These are phyloP conservation scores for Ophion costatus DNA, from an alignment of 2,888 invertebrate genomes.

Conservation along the genomic window DNA sequence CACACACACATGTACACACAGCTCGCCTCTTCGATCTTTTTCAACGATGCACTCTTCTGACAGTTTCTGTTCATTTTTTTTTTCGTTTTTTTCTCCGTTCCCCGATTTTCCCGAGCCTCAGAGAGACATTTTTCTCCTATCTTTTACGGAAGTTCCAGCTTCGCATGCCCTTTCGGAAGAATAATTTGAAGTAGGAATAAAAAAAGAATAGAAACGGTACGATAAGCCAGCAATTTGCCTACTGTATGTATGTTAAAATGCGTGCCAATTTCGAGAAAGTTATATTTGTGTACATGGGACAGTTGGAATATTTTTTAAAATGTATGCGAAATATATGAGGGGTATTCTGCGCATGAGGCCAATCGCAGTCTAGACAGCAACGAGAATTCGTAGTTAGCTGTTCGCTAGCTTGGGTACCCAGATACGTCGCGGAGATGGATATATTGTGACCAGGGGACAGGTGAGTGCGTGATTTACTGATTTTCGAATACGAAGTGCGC, in stretches of 20 bases:
- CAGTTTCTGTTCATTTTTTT: slow-evolving; percentile 1
- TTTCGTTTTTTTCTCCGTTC: background rate
- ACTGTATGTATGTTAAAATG: no score
- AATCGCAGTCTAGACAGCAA: slow-evolving; percentile 64
- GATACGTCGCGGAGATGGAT: slow-evolving; percentile 57
- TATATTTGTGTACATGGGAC: background rate
- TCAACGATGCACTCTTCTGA: slow-evolving; percentile 28
- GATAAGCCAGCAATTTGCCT: no score
- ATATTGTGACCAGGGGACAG: slow-evolving; percentile 67
- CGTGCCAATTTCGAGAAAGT: no score
- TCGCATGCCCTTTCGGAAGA: background rate
- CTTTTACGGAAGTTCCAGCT: background rate
- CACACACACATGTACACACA: background rate
- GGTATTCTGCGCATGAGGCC: slow-evolving; percentile 41
- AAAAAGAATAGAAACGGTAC: background rate
- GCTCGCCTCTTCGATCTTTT: slow-evolving; percentile 40
- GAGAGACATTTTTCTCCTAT: background rate
- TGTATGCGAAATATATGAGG: slow-evolving; percentile 20
- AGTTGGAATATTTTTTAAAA: background rate
- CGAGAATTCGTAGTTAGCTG: slow-evolving; percentile 56
- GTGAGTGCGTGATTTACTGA: slow-evolving; percentile 67
- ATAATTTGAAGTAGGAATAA: background rate
- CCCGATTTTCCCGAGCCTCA: background rate
- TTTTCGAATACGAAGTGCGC: slow-evolving; percentile 57
- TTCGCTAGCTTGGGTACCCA: slow-evolving; percentile 23